A percentile compares a stretch with the other conserved stretches of the same genome.
Evolutionary conservation across 2,888 invertebrate genomes (phyloP).

Genomic region (Hymenopus coronatus): DNA sequence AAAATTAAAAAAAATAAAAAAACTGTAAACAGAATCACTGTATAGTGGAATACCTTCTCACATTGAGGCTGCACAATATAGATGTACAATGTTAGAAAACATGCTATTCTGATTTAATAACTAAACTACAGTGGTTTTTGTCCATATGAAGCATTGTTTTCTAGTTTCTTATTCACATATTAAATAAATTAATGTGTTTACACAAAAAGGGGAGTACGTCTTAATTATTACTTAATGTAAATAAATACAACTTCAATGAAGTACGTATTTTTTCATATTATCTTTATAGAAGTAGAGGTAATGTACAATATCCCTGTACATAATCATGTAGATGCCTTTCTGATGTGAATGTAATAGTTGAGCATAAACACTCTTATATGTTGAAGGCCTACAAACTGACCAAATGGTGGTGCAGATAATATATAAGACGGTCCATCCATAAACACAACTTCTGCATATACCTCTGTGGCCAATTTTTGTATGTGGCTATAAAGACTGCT

Average conservation of each 20-base stretch:
- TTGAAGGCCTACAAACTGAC: background rate
- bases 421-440: background rate
- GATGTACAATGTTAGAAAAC: background rate
- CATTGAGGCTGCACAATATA: background rate
- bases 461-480: background rate
- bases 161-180: background rate
- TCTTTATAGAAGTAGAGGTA: background rate
- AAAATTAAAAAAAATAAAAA: too few relatives aligned
- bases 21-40: background rate
- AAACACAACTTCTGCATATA: background rate
- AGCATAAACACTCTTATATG: background rate
- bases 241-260: conserved; percentile 16
- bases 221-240: conserved; percentile 20
- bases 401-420: background rate
- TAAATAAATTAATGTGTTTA: background rate
- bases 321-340: conserved; percentile 14
- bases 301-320: background rate
- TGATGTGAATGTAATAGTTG: background rate
- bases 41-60: background rate
- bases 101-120: background rate
- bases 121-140: background rate
- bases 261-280: conserved; percentile 13
- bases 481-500: background rate
- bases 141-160: background rate
- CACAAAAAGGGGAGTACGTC: conserved; percentile 27